Conservation (phyloP, 1,140 invertebrate species). For the Scaptomyza hsui region DNA sequence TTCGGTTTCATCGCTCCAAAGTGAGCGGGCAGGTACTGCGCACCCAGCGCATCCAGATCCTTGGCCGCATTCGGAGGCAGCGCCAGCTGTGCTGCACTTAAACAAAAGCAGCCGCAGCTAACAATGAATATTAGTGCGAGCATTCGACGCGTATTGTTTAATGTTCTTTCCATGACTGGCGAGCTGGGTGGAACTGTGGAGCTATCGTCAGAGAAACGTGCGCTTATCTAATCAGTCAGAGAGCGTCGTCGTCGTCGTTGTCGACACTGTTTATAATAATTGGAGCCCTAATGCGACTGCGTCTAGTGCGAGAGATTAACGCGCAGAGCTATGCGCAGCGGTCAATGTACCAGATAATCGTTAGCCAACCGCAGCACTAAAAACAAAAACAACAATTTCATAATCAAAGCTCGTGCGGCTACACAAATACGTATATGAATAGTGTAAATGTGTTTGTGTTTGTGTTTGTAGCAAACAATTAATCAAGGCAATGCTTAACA, state of each 20-base stretch:
- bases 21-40: constrained; percentile 55
- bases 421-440: not conserved
- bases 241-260: too few species aligned
- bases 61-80: constrained; percentile 10
- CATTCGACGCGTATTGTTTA: constrained; percentile 21
- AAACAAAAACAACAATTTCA: not conserved
- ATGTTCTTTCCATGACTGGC: constrained; percentile 39
- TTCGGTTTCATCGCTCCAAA: constrained; percentile 33
- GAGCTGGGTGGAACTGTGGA: not conserved
- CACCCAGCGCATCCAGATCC: constrained; percentile 44
- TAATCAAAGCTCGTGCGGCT: too few species aligned
- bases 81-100: constrained; percentile 21
- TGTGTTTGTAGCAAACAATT: constrained; percentile 12
- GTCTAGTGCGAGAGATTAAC: constrained; percentile 24
- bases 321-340: constrained; percentile 1
- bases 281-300: constrained; percentile 18
- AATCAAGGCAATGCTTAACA: constrained; percentile 7
- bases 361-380: not conserved
- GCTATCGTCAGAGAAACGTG: not conserved
- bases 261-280: not conserved
- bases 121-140: not conserved
- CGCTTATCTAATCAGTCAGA: constrained; percentile 38
- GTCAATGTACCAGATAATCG: constrained; percentile 39
- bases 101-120: not conserved
- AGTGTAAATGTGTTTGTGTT: not conserved